A percentile compares a stretch with the other conserved stretches of the same genome.
Conservation (phyloP, 2,888 invertebrate species). For the Amitus sp. region DNA sequence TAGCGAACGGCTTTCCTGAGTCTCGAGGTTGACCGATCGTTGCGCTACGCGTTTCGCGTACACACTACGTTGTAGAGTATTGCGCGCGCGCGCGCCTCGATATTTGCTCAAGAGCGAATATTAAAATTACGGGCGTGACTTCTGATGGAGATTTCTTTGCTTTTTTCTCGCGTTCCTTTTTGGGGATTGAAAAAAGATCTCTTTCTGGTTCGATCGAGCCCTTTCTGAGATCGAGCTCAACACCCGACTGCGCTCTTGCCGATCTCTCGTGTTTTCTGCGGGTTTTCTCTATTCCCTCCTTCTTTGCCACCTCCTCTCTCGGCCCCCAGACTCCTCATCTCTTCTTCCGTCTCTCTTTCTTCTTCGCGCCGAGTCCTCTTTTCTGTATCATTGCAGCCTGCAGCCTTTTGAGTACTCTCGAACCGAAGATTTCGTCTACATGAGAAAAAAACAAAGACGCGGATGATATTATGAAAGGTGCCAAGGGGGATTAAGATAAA, state of each 20-base stretch:
- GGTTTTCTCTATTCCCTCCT: constrained; percentile 33
- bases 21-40: background rate
- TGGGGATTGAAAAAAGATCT: too few relatives aligned
- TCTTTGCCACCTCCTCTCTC: constrained; percentile 29
- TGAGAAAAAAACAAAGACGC: too few relatives aligned
- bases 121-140: too few relatives aligned
- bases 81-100: constrained; percentile 4
- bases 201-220: too few relatives aligned
- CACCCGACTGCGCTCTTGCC: constrained; percentile 58
- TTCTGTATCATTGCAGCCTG: constrained; percentile 45
- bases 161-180: background rate
- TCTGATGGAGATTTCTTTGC: background rate
- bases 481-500: constrained; percentile 15
- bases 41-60: constrained; percentile 4
- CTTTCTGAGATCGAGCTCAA: constrained; percentile 36
- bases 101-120: constrained; percentile 16
- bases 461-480: too few relatives aligned
- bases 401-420: too few relatives aligned
- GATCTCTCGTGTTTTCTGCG: constrained; percentile 50
- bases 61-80: background rate
- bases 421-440: too few relatives aligned
- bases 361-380: constrained; percentile 43
- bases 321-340: constrained; percentile 38
- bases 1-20: background rate
- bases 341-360: constrained; percentile 48